These are phyloP conservation scores for Byasa hedistus DNA, from an alignment of 2,888 invertebrate species.

Conservation along the genomic window DNA sequence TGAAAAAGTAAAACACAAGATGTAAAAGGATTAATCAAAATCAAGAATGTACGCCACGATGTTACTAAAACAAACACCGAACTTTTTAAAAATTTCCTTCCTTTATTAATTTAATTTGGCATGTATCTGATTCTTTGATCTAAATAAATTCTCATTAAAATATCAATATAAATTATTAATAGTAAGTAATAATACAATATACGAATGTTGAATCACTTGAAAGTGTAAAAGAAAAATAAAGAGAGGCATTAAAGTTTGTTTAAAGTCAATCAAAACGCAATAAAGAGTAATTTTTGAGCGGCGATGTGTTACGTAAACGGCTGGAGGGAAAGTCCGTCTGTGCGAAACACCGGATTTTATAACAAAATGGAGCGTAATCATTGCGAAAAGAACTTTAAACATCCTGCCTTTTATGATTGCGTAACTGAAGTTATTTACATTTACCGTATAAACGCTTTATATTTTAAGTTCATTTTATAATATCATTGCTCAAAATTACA, in stretches of 20 bases:
- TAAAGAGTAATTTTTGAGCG: constrained; percentile 4
- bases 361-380: constrained; percentile 10
- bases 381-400: constrained; percentile 11
- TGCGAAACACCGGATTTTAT: constrained; percentile 16
- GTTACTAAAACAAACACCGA: too few relatives aligned
- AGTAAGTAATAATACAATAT: neutral
- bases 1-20: too few relatives aligned
- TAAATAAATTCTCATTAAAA: too few relatives aligned
- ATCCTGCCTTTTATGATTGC: neutral
- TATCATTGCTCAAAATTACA: too few relatives aligned
- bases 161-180: too few relatives aligned
- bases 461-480: too few relatives aligned
- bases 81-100: too few relatives aligned
- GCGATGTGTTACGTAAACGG: constrained; percentile 14
- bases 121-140: too few relatives aligned
- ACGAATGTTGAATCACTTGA: neutral
- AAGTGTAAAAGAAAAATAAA: neutral
- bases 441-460: too few relatives aligned
- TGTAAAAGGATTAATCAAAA: too few relatives aligned
- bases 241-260: neutral
- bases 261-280: neutral
- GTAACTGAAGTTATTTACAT: neutral
- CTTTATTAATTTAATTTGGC: too few relatives aligned
- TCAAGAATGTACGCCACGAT: too few relatives aligned
- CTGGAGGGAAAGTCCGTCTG: constrained; percentile 15